Evolutionary conservation across 2,113 vertebrate species (phyloP).

Genomic region (Brachypodius melanocephalos): DNA sequence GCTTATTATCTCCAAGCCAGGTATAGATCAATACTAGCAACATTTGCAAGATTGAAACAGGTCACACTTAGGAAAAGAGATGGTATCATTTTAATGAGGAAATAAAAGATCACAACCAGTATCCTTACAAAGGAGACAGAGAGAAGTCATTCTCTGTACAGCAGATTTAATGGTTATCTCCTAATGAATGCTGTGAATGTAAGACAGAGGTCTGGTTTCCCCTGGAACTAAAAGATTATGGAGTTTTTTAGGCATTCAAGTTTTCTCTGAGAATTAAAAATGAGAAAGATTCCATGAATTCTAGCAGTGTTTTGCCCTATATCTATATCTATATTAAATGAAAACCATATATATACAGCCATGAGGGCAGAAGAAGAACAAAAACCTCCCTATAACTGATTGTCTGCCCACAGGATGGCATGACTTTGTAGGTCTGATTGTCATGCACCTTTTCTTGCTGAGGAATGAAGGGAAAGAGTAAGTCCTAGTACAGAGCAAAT

Average conservation of each 20-base stretch:
- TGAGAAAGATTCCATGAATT: not conserved
- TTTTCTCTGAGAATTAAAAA: not conserved
- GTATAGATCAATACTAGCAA: slow-evolving; percentile 10
- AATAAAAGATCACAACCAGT: not conserved
- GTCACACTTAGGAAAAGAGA: slow-evolving; percentile 1
- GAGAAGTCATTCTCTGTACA: not conserved
- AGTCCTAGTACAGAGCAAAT: not conserved
- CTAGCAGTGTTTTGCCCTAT: not conserved
- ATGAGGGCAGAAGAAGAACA: not conserved
- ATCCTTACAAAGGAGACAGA: not conserved
- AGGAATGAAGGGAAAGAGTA: not conserved
- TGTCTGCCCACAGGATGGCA: not conserved
- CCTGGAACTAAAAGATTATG: not conserved
- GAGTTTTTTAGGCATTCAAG: not conserved
- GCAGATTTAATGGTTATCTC: not conserved
- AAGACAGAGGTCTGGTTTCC: not conserved
- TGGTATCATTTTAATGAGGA: slow-evolving; percentile 47
- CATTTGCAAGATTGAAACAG: slow-evolving; percentile 29
- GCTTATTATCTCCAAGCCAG: not conserved
- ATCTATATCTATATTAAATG: not conserved
- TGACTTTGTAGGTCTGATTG: not conserved
- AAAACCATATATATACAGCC: not conserved
- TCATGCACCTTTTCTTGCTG: not conserved
- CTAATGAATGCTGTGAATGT: not conserved
- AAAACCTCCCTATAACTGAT: not conserved